Evolutionary conservation across 2,797 vertebrate genomes (phyloP).

Genomic region (Sebastes hubbsi): DNA sequence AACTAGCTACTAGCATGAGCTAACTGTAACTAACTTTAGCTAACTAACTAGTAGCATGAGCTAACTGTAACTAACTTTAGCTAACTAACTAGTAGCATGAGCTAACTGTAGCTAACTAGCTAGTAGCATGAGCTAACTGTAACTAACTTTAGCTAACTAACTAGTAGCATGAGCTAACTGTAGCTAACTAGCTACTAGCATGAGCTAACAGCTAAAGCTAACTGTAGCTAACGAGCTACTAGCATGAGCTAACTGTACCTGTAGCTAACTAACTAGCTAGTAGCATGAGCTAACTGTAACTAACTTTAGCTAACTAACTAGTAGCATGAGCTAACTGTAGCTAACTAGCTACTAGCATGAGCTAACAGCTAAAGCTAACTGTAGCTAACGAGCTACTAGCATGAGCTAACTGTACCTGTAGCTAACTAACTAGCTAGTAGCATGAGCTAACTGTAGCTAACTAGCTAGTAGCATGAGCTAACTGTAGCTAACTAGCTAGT

Average conservation of each 20-base stretch:
- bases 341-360: not conserved
- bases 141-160: not conserved
- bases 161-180: too few relatives aligned
- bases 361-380: not conserved
- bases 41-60: not conserved
- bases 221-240: not conserved
- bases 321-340: too few relatives aligned
- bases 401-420: not conserved
- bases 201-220: too few relatives aligned
- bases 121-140: not conserved
- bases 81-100: not conserved
- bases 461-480: too few relatives aligned
- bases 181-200: too few relatives aligned
- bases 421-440: not conserved
- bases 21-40: too few relatives aligned
- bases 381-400: too few relatives aligned
- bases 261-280: too few relatives aligned
- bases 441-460: not conserved
- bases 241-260: not conserved
- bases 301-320: too few relatives aligned
- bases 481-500: not conserved
- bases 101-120: too few relatives aligned
- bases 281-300: too few relatives aligned
- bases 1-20: too few relatives aligned
- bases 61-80: not conserved